A percentile compares a stretch with the other conserved stretches of the same genome.
Conservation (phyloP, 2,888 invertebrate species). For the Patella depressa region DNA sequence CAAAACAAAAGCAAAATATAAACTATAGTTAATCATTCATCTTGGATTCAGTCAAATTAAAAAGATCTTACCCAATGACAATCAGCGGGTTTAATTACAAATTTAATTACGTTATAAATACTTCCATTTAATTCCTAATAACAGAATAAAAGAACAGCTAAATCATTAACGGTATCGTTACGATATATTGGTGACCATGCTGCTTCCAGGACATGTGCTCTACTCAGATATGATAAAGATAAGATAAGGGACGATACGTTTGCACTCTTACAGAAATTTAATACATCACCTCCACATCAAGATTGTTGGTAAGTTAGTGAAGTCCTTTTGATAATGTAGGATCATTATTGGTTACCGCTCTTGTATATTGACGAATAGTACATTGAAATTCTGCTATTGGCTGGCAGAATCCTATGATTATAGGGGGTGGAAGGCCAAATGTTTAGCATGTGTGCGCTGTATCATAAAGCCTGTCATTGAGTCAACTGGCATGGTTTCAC, state of each 20-base stretch:
- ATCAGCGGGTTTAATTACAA: no score
- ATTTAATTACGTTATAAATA: no score
- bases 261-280: conserved; percentile 78
- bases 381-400: neutral
- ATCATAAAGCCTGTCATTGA: no score
- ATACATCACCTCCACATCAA: conserved; percentile 59
- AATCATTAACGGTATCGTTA: conserved; percentile 83
- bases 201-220: conserved; percentile 78
- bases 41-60: no score
- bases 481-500: no score
- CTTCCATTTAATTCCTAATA: conserved; percentile 34
- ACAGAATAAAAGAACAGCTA: conserved; percentile 86
- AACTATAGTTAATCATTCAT: no score
- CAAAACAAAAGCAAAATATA: no score
- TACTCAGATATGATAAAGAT: conserved; percentile 78
- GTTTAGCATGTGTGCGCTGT: no score
- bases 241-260: conserved; percentile 79
- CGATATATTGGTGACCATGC: conserved; percentile 75
- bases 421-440: no score
- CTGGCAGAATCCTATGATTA: no score
- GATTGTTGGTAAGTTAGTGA: conserved; percentile 58
- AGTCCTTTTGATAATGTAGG: neutral
- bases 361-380: neutral
- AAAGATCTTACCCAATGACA: no score
- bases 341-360: neutral